phyloP scores from a whole-genome alignment of 2,113 vertebrate genomes.

The Geococcyx californianus region DNA sequence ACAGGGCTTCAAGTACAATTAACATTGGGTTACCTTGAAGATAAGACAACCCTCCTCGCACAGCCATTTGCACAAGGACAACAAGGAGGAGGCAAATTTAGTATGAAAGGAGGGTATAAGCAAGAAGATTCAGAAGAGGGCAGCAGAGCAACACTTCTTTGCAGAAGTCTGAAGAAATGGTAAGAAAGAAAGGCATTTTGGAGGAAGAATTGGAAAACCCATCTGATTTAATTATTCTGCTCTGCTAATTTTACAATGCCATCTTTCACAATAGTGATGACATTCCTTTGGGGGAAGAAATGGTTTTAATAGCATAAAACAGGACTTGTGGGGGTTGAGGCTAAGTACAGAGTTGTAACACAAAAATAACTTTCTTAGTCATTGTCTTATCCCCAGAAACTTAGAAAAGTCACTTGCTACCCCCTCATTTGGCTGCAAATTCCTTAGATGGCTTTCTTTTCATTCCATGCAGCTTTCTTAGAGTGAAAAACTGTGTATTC shows the following conservation, averaged over 20 bases:
- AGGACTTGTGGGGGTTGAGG: background rate
- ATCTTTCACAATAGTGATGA: background rate
- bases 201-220: background rate
- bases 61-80: background rate
- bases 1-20: background rate
- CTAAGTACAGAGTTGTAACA: background rate
- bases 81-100: background rate
- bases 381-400: background rate
- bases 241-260: background rate
- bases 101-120: background rate
- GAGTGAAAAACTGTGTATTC: background rate
- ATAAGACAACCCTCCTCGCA: background rate
- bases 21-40: background rate
- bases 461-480: fast-evolving
- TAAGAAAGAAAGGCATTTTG: background rate
- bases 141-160: background rate
- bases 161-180: background rate
- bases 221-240: background rate
- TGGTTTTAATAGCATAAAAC: background rate
- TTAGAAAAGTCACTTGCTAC: background rate
- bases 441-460: background rate
- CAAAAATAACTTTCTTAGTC: background rate
- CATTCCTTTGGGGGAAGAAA: background rate
- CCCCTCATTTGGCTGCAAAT: background rate
- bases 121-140: background rate